Evolutionary conservation across 2,113 vertebrate species (phyloP).

Genomic region (Cephalopholis sonnerati): DNA sequence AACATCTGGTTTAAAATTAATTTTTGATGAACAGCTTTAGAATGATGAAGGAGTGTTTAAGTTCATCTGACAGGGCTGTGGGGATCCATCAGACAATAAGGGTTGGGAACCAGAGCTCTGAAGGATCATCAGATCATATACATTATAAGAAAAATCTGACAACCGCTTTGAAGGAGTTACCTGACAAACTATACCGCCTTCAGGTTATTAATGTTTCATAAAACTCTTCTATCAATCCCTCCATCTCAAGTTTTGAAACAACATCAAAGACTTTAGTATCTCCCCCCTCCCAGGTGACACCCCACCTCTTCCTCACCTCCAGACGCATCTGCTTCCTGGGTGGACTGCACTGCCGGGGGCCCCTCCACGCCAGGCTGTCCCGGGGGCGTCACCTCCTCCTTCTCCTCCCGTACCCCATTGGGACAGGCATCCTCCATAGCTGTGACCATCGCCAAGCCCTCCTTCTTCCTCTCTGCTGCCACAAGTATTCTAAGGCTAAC

Average conservation of each 20-base stretch:
- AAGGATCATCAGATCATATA: neutral
- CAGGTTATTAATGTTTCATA: neutral
- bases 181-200: neutral
- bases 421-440: constrained; percentile 77
- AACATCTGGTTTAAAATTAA: neutral
- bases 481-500: constrained; percentile 69
- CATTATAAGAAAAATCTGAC: neutral
- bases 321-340: constrained; percentile 68
- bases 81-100: neutral
- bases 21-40: neutral
- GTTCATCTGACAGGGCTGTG: neutral
- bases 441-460: constrained; percentile 76
- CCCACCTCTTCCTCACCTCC: constrained; percentile 72
- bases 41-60: neutral
- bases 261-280: constrained; percentile 12
- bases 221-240: neutral
- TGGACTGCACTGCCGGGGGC: constrained; percentile 45
- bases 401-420: constrained; percentile 72
- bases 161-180: neutral
- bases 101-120: neutral
- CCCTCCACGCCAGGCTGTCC: constrained; percentile 58
- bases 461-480: constrained; percentile 59
- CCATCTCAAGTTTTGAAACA: neutral
- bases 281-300: neutral
- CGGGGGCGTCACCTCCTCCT: constrained; percentile 56